phyloP scores from a whole-genome alignment of 2,888 invertebrate genomes.

The Chironomus riparius region DNA sequence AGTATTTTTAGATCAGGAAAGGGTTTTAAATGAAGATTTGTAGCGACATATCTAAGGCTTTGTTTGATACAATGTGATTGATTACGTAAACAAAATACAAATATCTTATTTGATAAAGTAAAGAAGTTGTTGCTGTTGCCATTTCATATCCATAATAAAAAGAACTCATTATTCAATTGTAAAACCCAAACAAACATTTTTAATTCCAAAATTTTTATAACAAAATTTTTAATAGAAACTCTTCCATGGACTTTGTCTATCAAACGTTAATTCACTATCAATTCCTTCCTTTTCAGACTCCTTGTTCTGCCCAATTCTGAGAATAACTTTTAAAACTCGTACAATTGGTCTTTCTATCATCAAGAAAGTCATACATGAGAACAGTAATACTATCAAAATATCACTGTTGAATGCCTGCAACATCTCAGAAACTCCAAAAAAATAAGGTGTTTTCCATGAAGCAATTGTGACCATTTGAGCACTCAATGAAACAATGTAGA shows the following conservation, averaged over 20 bases:
- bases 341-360: not conserved
- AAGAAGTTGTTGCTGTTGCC: no score
- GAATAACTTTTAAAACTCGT: not conserved
- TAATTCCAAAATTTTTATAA: not conserved
- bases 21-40: no score
- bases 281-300: not conserved
- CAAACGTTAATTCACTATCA: not conserved
- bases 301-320: not conserved
- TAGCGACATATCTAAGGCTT: no score
- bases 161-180: not conserved
- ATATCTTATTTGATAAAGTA: no score
- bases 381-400: not conserved
- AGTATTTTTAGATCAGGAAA: no score
- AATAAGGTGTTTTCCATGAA: not conserved
- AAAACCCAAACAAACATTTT: not conserved
- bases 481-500: not conserved
- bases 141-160: no score
- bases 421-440: not conserved
- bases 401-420: not conserved
- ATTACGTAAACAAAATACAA: no score
- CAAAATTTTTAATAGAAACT: not conserved
- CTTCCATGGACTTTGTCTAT: not conserved
- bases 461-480: not conserved
- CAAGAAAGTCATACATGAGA: not conserved
- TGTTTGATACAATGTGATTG: no score